Percentiles rank a stretch among this genome's conserved stretches.
Evolutionary conservation across 2,113 vertebrate species (phyloP).

Genomic region (Lasiurus borealis): DNA sequence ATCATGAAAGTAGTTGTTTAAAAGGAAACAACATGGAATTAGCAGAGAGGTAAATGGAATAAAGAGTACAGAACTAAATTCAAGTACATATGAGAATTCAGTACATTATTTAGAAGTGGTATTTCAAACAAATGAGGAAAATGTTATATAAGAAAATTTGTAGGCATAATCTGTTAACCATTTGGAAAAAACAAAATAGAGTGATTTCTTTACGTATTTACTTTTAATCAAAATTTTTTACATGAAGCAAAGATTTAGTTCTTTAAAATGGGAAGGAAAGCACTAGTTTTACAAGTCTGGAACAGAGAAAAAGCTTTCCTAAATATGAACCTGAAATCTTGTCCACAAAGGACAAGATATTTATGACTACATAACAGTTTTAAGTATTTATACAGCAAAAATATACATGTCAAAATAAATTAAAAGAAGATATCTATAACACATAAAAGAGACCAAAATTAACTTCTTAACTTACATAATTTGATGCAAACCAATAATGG

Average conservation of each 20-base stretch:
- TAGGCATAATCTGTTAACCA: constrained; percentile 56
- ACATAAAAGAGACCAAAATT: constrained; percentile 33
- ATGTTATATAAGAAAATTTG: constrained; percentile 33
- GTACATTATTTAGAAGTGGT: constrained; percentile 44
- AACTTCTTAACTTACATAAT: neutral
- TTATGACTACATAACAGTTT: neutral
- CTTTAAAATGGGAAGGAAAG: constrained; percentile 35
- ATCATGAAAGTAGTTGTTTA: neutral
- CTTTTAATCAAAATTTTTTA: constrained; percentile 14
- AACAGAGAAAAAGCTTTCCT: neutral
- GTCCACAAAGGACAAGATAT: neutral
- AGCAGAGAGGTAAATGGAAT: neutral
- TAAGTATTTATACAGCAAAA: neutral
- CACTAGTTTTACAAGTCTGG: neutral
- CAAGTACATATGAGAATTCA: constrained; percentile 30
- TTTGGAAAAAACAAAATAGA: constrained; percentile 42
- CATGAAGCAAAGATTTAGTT: neutral
- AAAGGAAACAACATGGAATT: constrained; percentile 10
- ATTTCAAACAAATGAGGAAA: constrained; percentile 60
- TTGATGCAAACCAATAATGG: neutral
- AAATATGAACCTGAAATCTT: neutral
- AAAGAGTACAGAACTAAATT: constrained; percentile 18
- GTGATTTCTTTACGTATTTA: constrained; percentile 16
- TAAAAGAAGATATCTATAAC: neutral
- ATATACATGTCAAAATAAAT: neutral